Base-by-base conservation (phyloP, 2,888 invertebrate species). In the Drosophila lacicola region DNA sequence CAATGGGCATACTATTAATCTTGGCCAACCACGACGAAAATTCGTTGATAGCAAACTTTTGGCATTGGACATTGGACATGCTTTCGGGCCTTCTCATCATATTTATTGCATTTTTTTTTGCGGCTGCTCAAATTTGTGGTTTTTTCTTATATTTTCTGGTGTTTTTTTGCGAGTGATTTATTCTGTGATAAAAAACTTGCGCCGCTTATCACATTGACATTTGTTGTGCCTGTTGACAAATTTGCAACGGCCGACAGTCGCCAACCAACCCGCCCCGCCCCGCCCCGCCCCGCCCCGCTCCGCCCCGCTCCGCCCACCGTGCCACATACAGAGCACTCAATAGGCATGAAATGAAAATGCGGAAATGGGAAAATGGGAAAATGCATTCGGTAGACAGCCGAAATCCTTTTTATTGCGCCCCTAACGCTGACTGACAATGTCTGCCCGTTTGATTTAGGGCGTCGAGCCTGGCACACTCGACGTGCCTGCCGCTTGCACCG, bases 201-300 rank as follows among this genome's bases (percentile, higher is more conserved):
- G 46, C 54, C 84, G 83, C 84, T 88, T 86, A 86, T 86, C 88
- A 63, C 66, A 69, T 64, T 82, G 81, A 80, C 87, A 83, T 77
- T 84, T 86, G 78, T 70, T 54, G 70, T 66, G 74, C 73, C 62
- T 70, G 67, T 78, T 85, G 85, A 88, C 87, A 86, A 87, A 87
- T 85, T 88, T 74, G 77, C 70, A 63, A 85, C 73, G 88, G 70
- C 49, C 51, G 55, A 54, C 53, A 41, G 70, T 39, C 66, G 66
- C 37, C 53, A 25, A 17, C 13, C 45, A 17, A 2, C 70, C 45
- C 45, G 36, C 34, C 4, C n/a, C 57, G 49, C 39, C 10, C 36
- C 11, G 14, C 19, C 17, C 42, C 41, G 13, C 46, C 13, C 8
- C 45, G 19, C 3, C 70, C 45, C 45, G 36, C 34, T 3, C n/a